Evolutionary conservation across 2,113 vertebrate genomes (phyloP), one percentile per base, ranked within the genome.

Genomic region (Thamnaconus septentrionalis): DNA sequence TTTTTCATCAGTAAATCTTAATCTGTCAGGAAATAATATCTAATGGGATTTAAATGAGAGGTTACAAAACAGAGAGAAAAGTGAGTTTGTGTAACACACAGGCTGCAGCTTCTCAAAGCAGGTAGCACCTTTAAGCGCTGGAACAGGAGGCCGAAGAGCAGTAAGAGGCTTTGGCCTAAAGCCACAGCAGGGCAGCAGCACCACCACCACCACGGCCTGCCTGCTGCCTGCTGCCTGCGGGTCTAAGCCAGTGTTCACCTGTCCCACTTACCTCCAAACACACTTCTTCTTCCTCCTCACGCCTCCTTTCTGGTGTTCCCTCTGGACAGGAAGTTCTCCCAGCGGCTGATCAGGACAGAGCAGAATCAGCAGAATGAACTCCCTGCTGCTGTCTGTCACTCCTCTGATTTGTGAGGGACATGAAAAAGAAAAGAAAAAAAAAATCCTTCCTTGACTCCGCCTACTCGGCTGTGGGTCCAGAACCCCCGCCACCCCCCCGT

Each of bases 161-260:
- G 53, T 91, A 91, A 92, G 89, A 87, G 80, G 91, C 86, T 93
- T 93, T 91, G 55, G 68, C 64, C 72, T 85, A 90, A 92, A 91
- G 82, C 79, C 80, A 71, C 73, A 45, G 73, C 75, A 31, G 48
- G 18, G 18, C 18, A 31, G 18, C 18, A 31, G 18, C 18, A 31
- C 18, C 18, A 31, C 18, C 18, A 31, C 18, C 18, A 31, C 56
- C 53, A 65, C 42, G 75, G 72, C 78, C 83, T 47, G 69, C 58
- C 18, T 31, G 45, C 45, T 5, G 45, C 45, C 45, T n/a, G 6
- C 4, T 4, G 11, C 9, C 54, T 61, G 59, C 55, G 66, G 12
- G 68, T 58, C 87, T 81, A 83, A n/a, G 76, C 70, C 64, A 64
- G 45, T 1, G 47, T 59, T 67, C 59, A 60, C 64, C 61, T 69